Conservation (phyloP, 2,113 vertebrate species). For the Psammodynastes pulverulentus region DNA sequence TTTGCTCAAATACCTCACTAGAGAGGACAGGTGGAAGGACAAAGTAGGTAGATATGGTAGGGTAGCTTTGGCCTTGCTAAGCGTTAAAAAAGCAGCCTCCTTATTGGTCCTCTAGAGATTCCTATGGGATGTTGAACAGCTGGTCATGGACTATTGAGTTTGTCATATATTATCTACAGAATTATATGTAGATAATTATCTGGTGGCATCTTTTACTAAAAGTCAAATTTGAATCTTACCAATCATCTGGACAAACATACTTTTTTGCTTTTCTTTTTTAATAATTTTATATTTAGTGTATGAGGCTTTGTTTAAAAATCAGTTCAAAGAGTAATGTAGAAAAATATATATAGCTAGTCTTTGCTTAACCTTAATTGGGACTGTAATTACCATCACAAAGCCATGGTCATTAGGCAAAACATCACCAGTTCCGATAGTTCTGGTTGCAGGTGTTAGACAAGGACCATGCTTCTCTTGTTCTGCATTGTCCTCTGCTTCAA, state of each 20-base stretch:
- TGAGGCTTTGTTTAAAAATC: background rate
- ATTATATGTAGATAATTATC: background rate
- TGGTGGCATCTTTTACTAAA: background rate
- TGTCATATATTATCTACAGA: background rate
- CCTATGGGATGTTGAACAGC: background rate
- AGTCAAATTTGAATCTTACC: background rate
- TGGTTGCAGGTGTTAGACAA: background rate
- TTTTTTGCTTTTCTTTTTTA: background rate
- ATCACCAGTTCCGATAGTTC: background rate
- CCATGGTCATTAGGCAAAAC: background rate
- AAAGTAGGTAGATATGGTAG: background rate
- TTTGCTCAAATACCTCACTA: constrained; percentile 1
- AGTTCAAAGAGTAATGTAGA: background rate
- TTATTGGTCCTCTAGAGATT: background rate
- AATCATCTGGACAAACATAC: background rate
- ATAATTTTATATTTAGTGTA: background rate
- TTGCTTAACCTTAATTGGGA: background rate
- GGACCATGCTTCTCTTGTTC: background rate
- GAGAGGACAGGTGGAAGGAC: background rate
- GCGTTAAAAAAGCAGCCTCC: background rate
- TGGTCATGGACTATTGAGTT: background rate
- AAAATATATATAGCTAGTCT: background rate
- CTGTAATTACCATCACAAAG: background rate
- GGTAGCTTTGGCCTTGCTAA: background rate
- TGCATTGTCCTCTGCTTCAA: background rate